Percentiles rank a stretch among this genome's conserved stretches.
phyloP scores from a whole-genome alignment of 2,797 vertebrate species.

The Limnodromus scolopaceus region DNA sequence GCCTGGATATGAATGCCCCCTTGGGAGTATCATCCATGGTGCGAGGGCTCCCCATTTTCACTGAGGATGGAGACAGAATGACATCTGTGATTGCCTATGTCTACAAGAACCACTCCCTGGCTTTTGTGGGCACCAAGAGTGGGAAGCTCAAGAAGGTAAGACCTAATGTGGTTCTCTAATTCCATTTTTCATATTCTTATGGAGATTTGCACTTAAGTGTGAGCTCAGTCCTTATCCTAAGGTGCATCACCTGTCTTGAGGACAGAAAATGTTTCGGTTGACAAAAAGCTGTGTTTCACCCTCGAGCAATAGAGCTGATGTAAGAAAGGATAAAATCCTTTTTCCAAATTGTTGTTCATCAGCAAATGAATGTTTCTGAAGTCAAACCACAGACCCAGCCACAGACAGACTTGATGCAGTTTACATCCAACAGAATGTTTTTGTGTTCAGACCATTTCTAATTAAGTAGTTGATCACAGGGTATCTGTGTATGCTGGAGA shows the following conservation, averaged over 20 bases:
- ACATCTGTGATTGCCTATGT: slow-evolving; percentile 95
- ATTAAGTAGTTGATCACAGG: background rate
- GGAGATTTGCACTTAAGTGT: background rate
- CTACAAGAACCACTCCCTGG: slow-evolving; percentile 98
- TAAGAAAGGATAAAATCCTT: background rate
- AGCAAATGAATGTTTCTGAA: background rate
- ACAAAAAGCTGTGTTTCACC: background rate
- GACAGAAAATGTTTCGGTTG: background rate
- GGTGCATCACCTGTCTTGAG: background rate
- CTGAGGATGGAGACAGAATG: slow-evolving; percentile 93
- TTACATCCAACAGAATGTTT: background rate
- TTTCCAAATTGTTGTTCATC: background rate
- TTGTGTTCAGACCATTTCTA: background rate
- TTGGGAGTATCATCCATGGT: slow-evolving; percentile 97
- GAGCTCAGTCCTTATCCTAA: fast-evolving
- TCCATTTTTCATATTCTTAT: background rate
- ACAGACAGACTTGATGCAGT: background rate
- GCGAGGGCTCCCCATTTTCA: slow-evolving; percentile 91
- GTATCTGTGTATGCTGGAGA: background rate
- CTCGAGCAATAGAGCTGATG: background rate
- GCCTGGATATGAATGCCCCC: slow-evolving; percentile 98
- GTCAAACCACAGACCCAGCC: background rate
- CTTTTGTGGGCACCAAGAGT: slow-evolving; percentile 95
- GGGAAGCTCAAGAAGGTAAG: slow-evolving; percentile 97
- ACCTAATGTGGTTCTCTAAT: background rate